Percentiles rank a stretch among this genome's conserved stretches.
Evolutionary conservation across 1,140 invertebrate genomes (phyloP).

Genomic region (Frieseomelitta varia): DNA sequence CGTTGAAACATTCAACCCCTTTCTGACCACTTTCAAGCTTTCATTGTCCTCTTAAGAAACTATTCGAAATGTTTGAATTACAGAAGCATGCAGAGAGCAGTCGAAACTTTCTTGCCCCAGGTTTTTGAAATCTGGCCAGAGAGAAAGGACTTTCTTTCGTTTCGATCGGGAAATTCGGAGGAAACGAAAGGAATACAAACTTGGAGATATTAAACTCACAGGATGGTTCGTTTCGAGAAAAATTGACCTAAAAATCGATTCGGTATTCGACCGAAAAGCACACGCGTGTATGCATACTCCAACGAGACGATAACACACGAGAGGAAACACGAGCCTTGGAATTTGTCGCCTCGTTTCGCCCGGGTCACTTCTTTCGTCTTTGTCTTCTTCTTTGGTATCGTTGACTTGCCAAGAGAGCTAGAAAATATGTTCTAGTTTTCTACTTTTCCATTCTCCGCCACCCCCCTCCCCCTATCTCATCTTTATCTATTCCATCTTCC

Average conservation of each 20-base stretch:
- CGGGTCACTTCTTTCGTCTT: conserved; percentile 29
- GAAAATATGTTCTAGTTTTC: conserved; percentile 31
- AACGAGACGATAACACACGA: conserved; percentile 51
- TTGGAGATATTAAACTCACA: too few species aligned
- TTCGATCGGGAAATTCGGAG: too few species aligned
- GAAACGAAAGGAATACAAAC: too few species aligned
- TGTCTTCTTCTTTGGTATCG: conserved; percentile 61
- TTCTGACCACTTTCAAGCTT: too few species aligned
- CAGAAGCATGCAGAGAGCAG: not conserved
- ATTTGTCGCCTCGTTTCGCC: conserved; percentile 65
- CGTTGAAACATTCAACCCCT: not conserved
- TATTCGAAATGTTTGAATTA: not conserved
- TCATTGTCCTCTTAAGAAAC: not conserved
- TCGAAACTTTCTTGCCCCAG: too few species aligned
- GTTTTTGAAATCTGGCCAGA: too few species aligned
- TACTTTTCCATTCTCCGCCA: conserved; percentile 11
- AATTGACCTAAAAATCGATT: too few species aligned
- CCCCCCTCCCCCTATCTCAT: not conserved
- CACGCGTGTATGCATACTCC: not conserved
- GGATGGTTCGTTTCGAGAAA: too few species aligned
- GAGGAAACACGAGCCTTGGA: conserved; percentile 24
- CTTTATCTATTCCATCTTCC: conserved; percentile 4
- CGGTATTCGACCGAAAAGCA: too few species aligned
- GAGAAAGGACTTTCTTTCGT: not conserved
- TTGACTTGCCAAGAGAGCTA: conserved; percentile 55